Conservation (phyloP, 2,113 vertebrate species). For the Acanthochromis polyacanthus region DNA sequence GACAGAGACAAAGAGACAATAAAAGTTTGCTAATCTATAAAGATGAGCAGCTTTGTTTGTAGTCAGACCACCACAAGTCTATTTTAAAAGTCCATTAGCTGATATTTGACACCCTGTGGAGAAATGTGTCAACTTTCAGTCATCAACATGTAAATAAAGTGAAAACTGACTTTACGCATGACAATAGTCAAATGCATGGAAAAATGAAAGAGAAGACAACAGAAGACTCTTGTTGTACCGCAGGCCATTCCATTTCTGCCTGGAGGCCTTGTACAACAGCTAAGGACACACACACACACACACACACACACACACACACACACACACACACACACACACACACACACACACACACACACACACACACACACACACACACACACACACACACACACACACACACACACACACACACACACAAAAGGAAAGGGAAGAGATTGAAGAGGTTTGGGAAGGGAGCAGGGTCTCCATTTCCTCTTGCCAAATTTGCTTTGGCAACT, state of each 20-base stretch:
- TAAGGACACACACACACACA: background rate
- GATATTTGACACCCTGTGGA: background rate
- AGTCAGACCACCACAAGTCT: background rate
- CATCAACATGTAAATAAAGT: background rate
- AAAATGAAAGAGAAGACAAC: conserved; percentile 30
- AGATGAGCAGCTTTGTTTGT: conserved; percentile 6
- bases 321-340: background rate
- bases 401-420: conserved; percentile 27
- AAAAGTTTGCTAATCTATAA: background rate
- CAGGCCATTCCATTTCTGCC: conserved; percentile 37
- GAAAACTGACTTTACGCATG: background rate
- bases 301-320: background rate
- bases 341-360: too few relatives aligned
- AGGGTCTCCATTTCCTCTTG: conserved; percentile 83
- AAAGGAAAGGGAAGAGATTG: conserved; percentile 58
- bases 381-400: conserved; percentile 34
- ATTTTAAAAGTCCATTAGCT: background rate
- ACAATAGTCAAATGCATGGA: conserved; percentile 18
- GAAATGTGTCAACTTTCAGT: background rate
- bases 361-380: background rate
- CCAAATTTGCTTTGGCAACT: conserved; percentile 85
- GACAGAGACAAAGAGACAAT: conserved; percentile 26
- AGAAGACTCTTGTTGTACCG: conserved; percentile 31
- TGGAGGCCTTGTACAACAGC: conserved; percentile 28
- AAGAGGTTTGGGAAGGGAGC: conserved; percentile 67